Base-by-base conservation (phyloP, 1,140 invertebrate genomes). In the Ganaspis sp. region DNA sequence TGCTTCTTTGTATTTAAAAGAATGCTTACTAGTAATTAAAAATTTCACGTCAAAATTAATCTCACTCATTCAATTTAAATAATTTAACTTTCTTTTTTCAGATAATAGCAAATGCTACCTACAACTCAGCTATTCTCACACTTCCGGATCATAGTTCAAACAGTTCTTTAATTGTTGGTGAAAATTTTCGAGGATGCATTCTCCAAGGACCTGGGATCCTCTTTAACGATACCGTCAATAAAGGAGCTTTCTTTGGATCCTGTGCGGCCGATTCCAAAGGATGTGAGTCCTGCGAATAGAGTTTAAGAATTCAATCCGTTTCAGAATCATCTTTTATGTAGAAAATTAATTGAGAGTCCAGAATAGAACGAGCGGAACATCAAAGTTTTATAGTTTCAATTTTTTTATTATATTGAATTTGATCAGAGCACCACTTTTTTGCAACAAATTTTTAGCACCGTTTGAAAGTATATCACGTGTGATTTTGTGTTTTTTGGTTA, bases 161-260 rank as follows among this genome's bases (percentile, higher is more conserved):
- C 90, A 92, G 84, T 92, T 94, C 72, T 91, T 89, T 97, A 79
- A 93, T 95, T 77, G 93, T 97, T 74, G 96, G 96, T 29, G 95
- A 95, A 86, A 93, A 94, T 75, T 97, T 96, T 91, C 94, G 93
- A 82, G 96, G 96, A 73, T 97, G 96, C 87, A 93, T 97, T 34
- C 92, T 96, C 74, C 95, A 97, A 92, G 96, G 96, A 15, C 96
- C 96, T 5, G 94, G 95, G 72, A 92, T 97, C 19, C 93, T 95
- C 77, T 96, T 97, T 86, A 94, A 96, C 84, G 90, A 93, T 15
- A 92, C 92, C 54, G 88, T 93, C 34, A 92, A 93, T 81, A 95
- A 94, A 84, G 95, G 95, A 4, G 86, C 93, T 8, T 82, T 93
- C 15, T 96, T 96, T 88, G 95, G 94, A 9, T 85, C 92, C 9